Percentiles rank a stretch among this genome's conserved stretches.
phyloP scores from a whole-genome alignment of 64 coral and sea anemone genomes.

The Montipora capricornis region DNA sequence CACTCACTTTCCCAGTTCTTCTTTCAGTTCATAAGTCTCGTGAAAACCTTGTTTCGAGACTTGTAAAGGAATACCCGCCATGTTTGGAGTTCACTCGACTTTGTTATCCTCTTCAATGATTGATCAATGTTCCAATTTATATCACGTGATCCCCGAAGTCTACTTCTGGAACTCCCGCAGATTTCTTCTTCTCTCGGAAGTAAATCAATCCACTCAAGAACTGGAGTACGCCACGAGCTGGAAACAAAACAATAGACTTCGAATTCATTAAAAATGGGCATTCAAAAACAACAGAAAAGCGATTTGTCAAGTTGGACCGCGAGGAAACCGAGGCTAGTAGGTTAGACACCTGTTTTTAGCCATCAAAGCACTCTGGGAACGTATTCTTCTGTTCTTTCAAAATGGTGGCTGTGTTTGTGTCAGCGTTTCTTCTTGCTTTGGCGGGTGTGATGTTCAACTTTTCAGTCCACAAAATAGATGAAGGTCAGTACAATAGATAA shows the following conservation, averaged over 20 bases:
- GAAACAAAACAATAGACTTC: not conserved
- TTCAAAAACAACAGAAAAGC: not conserved
- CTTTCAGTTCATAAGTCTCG: constrained; percentile 95
- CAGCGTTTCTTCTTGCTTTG: constrained; percentile 19
- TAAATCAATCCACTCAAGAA: not conserved
- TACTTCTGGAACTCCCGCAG: not conserved
- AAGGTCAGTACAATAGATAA: constrained; percentile 46
- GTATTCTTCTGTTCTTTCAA: constrained; percentile 5
- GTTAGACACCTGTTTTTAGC: constrained; percentile 47
- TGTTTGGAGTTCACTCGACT: constrained; percentile 71
- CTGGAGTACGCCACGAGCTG: not conserved
- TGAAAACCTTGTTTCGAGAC: constrained; percentile 74
- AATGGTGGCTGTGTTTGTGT: constrained; percentile 55
- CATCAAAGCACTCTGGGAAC: constrained; percentile 29
- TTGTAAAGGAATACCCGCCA: constrained; percentile 76
- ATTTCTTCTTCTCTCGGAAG: not conserved
- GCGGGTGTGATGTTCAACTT: constrained; percentile 74
- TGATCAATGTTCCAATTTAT: constrained; percentile 37
- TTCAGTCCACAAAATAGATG: constrained; percentile 84
- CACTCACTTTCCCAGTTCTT: constrained; percentile 97
- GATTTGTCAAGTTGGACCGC: not conserved
- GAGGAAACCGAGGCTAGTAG: not conserved
- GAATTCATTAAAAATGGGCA: not conserved
- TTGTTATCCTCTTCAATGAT: constrained; percentile 62
- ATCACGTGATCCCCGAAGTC: constrained; percentile 50